Conservation (phyloP, 2,113 vertebrate genomes). For the Micronycteris hirsuta region DNA sequence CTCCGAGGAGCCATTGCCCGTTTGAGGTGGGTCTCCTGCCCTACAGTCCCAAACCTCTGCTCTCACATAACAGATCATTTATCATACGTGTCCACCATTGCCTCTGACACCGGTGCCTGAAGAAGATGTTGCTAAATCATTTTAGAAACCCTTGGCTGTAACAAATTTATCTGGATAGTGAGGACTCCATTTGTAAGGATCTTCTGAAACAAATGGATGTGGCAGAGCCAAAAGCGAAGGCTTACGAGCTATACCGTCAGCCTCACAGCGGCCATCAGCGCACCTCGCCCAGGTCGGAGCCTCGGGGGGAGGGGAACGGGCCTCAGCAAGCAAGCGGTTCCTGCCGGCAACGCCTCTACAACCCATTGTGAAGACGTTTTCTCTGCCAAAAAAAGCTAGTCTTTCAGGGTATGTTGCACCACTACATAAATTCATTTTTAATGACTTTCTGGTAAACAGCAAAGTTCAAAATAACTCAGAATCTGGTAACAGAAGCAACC, state of each 20-base stretch:
- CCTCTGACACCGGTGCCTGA: rapidly evolving
- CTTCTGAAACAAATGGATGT: background rate
- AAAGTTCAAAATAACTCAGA: background rate
- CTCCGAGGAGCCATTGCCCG: background rate
- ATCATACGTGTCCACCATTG: no score
- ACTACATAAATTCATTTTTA: background rate
- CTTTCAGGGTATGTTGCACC: background rate
- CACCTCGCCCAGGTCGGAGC: background rate
- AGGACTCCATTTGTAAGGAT: background rate
- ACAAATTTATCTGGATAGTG: background rate
- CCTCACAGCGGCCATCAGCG: background rate
- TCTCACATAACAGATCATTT: rapidly evolving
- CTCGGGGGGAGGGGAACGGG: background rate
- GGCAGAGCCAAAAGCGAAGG: background rate
- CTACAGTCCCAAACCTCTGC: background rate
- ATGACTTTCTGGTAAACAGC: background rate
- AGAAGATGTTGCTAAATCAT: background rate
- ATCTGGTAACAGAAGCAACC: background rate
- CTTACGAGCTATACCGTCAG: background rate
- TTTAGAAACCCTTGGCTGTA: background rate
- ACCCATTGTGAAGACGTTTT: background rate
- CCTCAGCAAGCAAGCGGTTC: rapidly evolving
- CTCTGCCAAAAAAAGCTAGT: background rate
- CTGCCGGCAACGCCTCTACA: rapidly evolving
- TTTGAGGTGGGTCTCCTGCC: background rate